A percentile compares a stretch with the other conserved stretches of the same genome.
Evolutionary conservation across 1,140 invertebrate species (phyloP).

Genomic region (Conus betulinus): DNA sequence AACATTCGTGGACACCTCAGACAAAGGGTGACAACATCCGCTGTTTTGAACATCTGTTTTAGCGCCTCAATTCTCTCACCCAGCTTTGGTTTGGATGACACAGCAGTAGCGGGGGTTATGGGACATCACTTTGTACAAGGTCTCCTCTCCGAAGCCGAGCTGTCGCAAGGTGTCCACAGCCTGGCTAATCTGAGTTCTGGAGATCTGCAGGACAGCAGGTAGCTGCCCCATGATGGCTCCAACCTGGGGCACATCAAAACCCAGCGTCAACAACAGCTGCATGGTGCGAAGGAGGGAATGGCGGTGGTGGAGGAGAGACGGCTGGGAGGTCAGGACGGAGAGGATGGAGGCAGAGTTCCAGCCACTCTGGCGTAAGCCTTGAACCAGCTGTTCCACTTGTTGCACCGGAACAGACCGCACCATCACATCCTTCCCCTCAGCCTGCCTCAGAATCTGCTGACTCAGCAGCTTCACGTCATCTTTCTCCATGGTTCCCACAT

Average conservation of each 20-base stretch:
- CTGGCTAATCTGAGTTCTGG: not conserved
- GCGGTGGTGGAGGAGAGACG: not conserved
- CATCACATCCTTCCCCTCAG: slow-evolving; percentile 28
- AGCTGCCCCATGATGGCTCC: not conserved
- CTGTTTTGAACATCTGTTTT: slow-evolving; percentile 46
- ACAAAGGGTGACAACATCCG: slow-evolving; percentile 3
- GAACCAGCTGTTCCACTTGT: not conserved
- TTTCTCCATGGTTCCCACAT: not conserved
- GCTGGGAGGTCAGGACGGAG: slow-evolving; percentile 11
- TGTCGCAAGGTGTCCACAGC: not conserved
- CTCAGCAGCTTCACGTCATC: slow-evolving; percentile 5
- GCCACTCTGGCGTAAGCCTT: not conserved
- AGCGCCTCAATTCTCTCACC: slow-evolving; percentile 39
- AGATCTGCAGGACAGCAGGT: not conserved
- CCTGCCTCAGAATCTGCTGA: not conserved
- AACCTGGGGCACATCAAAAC: slow-evolving; percentile 4
- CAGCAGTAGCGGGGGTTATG: not conserved
- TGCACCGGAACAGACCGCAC: not conserved
- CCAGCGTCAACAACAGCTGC: slow-evolving; percentile 11
- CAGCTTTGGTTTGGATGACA: not conserved
- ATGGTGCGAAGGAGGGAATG: not conserved
- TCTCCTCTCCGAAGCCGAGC: not conserved
- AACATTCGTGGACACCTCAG: slow-evolving; percentile 52
- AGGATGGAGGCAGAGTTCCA: not conserved
- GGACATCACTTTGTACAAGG: not conserved